phyloP scores from a whole-genome alignment of 2,113 vertebrate genomes.

The Scalopus aquaticus region DNA sequence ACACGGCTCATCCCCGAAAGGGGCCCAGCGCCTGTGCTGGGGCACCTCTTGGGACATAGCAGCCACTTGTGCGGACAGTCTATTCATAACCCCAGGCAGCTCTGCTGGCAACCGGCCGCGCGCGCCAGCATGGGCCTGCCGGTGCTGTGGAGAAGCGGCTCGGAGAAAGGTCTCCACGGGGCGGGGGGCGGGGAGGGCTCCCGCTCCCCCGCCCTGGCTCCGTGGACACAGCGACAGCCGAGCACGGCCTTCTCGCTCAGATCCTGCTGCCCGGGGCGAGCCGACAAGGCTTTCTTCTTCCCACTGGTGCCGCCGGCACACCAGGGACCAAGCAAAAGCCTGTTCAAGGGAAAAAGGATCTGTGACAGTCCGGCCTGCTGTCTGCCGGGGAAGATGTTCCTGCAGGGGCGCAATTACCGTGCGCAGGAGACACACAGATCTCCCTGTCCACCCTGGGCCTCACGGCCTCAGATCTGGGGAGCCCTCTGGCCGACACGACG shows the following conservation, averaged over 20 bases:
- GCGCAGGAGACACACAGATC: neutral
- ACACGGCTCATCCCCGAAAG: neutral
- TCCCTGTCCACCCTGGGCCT: neutral
- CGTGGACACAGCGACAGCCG: neutral
- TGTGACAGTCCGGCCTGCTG: neutral
- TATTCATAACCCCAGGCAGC: neutral
- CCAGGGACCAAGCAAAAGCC: neutral
- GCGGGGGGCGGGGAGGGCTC: rapidly evolving
- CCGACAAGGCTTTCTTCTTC: neutral
- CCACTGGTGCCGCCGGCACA: neutral
- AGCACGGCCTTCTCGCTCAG: neutral
- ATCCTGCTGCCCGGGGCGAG: neutral
- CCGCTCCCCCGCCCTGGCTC: neutral
- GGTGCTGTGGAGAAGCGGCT: neutral
- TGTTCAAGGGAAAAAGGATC: neutral
- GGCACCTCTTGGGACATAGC: rapidly evolving
- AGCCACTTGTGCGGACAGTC: neutral
- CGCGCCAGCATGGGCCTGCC: neutral
- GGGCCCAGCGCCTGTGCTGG: neutral
- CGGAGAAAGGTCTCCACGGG: neutral
- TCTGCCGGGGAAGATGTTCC: neutral
- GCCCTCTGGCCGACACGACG: neutral
- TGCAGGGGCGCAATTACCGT: neutral
- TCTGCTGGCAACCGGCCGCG: neutral
- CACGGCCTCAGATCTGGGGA: neutral